Percentiles rank a stretch among this genome's conserved stretches.
Evolutionary conservation across 2,888 invertebrate genomes (phyloP).

Genomic region (Calameuta filiformis): DNA sequence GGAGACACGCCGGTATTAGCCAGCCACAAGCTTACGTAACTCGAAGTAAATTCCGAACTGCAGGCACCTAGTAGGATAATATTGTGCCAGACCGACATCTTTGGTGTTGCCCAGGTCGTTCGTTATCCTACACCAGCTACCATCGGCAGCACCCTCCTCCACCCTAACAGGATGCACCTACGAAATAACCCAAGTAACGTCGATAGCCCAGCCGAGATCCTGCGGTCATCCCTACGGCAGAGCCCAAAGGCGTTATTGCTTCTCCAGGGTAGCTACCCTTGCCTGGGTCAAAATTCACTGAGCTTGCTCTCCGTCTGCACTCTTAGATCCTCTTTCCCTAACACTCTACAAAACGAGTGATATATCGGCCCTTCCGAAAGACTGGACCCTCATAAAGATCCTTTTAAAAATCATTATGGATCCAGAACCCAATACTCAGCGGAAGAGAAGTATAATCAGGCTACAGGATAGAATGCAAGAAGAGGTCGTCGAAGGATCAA

Average conservation of each 20-base stretch:
- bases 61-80: constrained; percentile 44
- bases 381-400: not conserved
- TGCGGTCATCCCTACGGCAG: constrained; percentile 59
- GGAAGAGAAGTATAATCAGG: not conserved
- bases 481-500: not conserved
- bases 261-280: constrained; percentile 21
- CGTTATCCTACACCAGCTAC: constrained; percentile 47
- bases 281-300: not conserved
- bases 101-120: constrained; percentile 49
- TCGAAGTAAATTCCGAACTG: constrained; percentile 49
- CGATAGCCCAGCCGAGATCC: constrained; percentile 60
- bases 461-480: not conserved
- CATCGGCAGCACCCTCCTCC: constrained; percentile 31
- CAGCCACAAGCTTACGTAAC: constrained; percentile 14
- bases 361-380: constrained; percentile 45
- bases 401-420: not conserved
- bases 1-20: constrained; percentile 42
- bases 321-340: constrained; percentile 2
- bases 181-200: constrained; percentile 42
- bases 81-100: constrained; percentile 55
- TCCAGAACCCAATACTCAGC: not conserved
- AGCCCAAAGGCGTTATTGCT: constrained; percentile 55
- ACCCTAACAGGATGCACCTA: constrained; percentile 1
- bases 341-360: constrained; percentile 37
- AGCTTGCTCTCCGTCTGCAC: not conserved